Base-by-base conservation (phyloP, 2,888 invertebrate species). In the Drosophila ezoana region DNA sequence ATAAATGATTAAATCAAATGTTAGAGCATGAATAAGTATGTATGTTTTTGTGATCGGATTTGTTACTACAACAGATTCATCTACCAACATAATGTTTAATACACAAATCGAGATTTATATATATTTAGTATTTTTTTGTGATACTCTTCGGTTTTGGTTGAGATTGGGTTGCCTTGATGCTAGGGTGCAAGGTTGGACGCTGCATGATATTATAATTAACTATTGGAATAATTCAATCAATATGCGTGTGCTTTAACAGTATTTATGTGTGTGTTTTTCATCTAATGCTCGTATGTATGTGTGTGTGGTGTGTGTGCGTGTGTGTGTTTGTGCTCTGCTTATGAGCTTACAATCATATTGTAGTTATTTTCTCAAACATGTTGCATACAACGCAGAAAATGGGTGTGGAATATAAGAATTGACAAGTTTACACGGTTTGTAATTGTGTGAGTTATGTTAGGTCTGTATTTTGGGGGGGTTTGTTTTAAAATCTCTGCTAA, bases 331-430 rank as follows among this genome's bases (percentile, higher is more conserved):
- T 58, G 45, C 13, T 32, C 41, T 33, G 53, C 41, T 43, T 14
- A 43, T 52, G 32, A 41, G 20, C 32, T 52, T 41, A 52, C 28
- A 32, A 52, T 44, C 41, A 64, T 38, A 20, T 67, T 52, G 9
- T 35, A 48, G 53, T 48, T 40, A 43, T 41, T 51, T 60, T 52
- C 38, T 56, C 56, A 48, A 37, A 23, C 37, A 58, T 60, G 32
- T 58, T 57, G 49, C 59, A 64, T 70, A 81, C 59, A 80, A 83
- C 79, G 79, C 65, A 73, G 86, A 89, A 85, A 85, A 85, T 85
- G 85, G 85, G 85, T 87, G 85, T 85, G 85, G 85, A 85, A 85
- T 85, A 85, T 79, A 72, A 61, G 59, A 75, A 43, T 68, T 86
- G 76, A 75, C 61, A 75, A 57, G 56, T 51, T 57, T 49, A 57